Evolutionary conservation across 2,113 vertebrate species (phyloP), one percentile per base, ranked within the genome.

Genomic region (Grus americana): DNA sequence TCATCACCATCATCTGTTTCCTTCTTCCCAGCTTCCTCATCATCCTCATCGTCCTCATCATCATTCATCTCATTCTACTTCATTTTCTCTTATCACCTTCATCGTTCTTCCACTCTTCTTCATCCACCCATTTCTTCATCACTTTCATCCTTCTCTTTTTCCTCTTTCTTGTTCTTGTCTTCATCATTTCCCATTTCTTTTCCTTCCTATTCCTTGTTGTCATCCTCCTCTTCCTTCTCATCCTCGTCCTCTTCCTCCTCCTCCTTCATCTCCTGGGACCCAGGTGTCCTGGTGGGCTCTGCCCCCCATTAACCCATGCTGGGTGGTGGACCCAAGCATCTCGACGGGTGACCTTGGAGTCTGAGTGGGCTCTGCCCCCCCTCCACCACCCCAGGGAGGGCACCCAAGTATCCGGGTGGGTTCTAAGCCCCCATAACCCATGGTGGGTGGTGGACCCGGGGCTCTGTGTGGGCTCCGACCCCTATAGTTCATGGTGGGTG

Each of bases 101-200:
- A 11, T 32, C 29, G 5, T 20, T 13, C 1, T n/a, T 8, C 6
- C 14, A 2, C 10, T 15, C 10, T n/a, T 19, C 12, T 15, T 15
- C 24, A 15, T 22, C 49, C 19, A 2, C 5, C 3, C 6, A 5
- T 11, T 20, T 4, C 8, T 42, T 16, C 23, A 8, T 38, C 15
- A 8, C 11, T 21, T 27, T 19, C 10, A 4, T 18, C 5, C 11
- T 34, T 8, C 5, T 52, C 9, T 24, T 26, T 5, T 3, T 68
- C 23, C 20, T 46, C 15, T 8, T n/a, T 5, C 15, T 32, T 5
- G 4, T 44, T 12, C 12, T 20, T 20, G 4, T 66, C 42, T 34
- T 32, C 16, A 18, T n/a, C 22, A 6, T 26, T 34, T 47, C 18
- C 19, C 7, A 15, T 8, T 49, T 6, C 22, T 30, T 7, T 20